Conservation (phyloP, 2,797 vertebrate species). For the Gastrophryne carolinensis region DNA sequence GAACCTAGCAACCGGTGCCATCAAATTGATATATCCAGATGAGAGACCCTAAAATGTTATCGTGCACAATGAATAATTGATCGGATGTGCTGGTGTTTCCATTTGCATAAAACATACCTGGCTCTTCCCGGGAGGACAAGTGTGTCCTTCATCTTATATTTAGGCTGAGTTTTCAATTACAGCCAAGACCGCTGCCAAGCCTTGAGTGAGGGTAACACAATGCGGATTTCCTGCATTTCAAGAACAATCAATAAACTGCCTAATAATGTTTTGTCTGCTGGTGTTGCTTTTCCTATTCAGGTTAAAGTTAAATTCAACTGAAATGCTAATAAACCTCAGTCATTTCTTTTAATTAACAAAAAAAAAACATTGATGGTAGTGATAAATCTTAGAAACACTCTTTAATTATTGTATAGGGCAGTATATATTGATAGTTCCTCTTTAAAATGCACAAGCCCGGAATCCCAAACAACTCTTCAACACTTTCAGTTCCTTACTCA, state of each 20-base stretch:
- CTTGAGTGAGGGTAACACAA: not conserved
- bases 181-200: not conserved
- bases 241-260: not conserved
- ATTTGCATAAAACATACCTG: constrained; percentile 28
- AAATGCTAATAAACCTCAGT: no score
- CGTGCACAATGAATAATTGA: constrained; percentile 34
- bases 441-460: no score
- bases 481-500: no score
- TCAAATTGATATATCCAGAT: constrained; percentile 27
- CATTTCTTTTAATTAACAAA: no score
- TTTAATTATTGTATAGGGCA: no score
- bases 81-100: not conserved
- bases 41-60: constrained; percentile 22
- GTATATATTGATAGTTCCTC: no score
- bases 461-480: no score
- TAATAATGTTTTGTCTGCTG: no score
- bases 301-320: no score
- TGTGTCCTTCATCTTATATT: constrained; percentile 1
- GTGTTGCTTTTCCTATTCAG: no score
- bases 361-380: no score
- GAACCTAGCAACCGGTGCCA: not conserved
- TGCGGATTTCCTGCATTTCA: not conserved
- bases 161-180: constrained; percentile 12
- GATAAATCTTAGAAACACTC: no score
- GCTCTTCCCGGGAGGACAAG: not conserved